These are phyloP conservation scores for Chalcosyrphus nemorum DNA, from an alignment of 2,888 invertebrate species.

Conservation along the genomic window DNA sequence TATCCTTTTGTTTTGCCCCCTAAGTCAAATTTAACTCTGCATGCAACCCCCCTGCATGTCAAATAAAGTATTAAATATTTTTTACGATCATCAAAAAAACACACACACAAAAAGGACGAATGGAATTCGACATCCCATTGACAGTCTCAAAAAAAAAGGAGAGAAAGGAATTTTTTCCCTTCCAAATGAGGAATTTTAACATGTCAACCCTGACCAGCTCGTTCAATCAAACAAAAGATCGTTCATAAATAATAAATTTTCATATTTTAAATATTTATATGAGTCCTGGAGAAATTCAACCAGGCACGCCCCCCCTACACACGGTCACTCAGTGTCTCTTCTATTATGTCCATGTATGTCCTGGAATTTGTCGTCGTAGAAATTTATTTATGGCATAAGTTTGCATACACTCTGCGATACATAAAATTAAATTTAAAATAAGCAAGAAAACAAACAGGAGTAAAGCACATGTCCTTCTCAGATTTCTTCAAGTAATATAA, in stretches of 20 bases:
- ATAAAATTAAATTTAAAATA: slow-evolving; percentile 55
- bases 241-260: slow-evolving; percentile 42
- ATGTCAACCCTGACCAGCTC: slow-evolving; percentile 49
- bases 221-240: slow-evolving; percentile 60
- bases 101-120: slow-evolving; percentile 13
- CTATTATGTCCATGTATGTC: not conserved
- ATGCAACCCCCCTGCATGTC: slow-evolving; percentile 35
- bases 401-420: not conserved
- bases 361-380: slow-evolving; percentile 39
- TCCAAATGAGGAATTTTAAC: slow-evolving; percentile 28
- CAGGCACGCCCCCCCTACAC: not conserved
- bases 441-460: not conserved
- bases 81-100: slow-evolving; percentile 45
- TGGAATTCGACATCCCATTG: slow-evolving; percentile 27
- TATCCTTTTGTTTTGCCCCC: slow-evolving; percentile 21
- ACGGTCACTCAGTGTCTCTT: not conserved
- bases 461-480: not conserved
- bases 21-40: slow-evolving; percentile 17
- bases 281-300: slow-evolving; percentile 4
- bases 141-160: slow-evolving; percentile 13
- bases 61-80: slow-evolving; percentile 63
- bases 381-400: slow-evolving; percentile 51
- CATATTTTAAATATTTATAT: slow-evolving; percentile 61
- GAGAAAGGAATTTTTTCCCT: not conserved
- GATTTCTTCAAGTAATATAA: not conserved